Conservation (phyloP, 92 coral and sea anemone genomes). For the Montipora capitata region DNA sequence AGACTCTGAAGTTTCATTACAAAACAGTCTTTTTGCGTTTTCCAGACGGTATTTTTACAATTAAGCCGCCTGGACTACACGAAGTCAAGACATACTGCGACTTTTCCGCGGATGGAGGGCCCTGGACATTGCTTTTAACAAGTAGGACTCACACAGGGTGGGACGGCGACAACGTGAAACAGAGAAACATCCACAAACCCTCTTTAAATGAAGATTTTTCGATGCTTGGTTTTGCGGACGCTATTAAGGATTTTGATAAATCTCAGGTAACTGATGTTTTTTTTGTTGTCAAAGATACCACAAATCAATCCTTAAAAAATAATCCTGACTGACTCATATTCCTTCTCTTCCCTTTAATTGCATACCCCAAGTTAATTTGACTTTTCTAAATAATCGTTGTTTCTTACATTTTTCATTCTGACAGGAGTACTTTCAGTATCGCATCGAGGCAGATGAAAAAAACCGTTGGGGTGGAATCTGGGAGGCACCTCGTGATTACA, state of each 20-base stretch:
- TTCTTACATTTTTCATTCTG: no score
- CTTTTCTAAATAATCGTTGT: no score
- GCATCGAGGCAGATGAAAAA: conserved; percentile 76
- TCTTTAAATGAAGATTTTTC: conserved; percentile 71
- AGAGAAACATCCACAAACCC: conserved; percentile 68
- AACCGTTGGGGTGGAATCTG: conserved; percentile 79
- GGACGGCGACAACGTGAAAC: conserved; percentile 63
- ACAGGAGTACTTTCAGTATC: conserved; percentile 77
- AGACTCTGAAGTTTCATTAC: no score
- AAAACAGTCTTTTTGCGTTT: background rate
- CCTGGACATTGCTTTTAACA: conserved; percentile 80
- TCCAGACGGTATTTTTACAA: conserved; percentile 77
- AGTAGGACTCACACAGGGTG: conserved; percentile 74
- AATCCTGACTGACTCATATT: no score
- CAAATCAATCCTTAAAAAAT: no score
- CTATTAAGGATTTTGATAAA: conserved; percentile 70
- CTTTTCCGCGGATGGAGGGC: conserved; percentile 79
- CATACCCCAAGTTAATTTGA: no score
- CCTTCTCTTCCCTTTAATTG: no score
- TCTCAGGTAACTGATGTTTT: conserved; percentile 51
- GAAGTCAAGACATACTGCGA: conserved; percentile 80
- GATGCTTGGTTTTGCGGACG: conserved; percentile 70
- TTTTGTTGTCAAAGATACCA: no score
- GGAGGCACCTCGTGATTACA: conserved; percentile 72
- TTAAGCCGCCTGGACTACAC: conserved; percentile 70